Evolutionary conservation across 2,113 vertebrate genomes (phyloP).

Genomic region (Carassius auratus): DNA sequence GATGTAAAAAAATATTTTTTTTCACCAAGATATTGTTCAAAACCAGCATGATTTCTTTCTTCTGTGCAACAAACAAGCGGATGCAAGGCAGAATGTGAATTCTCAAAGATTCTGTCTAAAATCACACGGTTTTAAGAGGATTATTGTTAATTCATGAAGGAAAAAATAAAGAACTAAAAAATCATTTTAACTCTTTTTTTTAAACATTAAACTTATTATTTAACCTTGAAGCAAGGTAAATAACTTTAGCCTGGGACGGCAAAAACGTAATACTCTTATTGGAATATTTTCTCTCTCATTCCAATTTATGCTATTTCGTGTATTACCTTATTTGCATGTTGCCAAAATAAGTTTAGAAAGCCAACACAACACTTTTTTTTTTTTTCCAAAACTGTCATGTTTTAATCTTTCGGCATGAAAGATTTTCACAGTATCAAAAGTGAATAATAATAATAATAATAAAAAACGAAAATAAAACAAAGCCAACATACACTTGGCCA

Average conservation of each 20-base stretch:
- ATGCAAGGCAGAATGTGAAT: neutral
- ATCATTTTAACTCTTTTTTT: too few species aligned
- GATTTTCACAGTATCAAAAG: constrained; percentile 97
- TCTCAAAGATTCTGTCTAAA: neutral
- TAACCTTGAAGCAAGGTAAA: too few species aligned
- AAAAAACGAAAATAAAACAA: constrained; percentile 69
- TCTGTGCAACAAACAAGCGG: neutral
- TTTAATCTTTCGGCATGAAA: constrained; percentile 90
- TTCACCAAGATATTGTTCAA: neutral
- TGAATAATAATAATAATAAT: constrained; percentile 62
- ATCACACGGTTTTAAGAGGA: too few species aligned
- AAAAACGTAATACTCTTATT: too few species aligned
- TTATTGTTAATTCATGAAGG: too few species aligned
- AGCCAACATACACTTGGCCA: constrained; percentile 80
- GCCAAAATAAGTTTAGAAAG: constrained; percentile 48
- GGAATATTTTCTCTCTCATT: too few species aligned
- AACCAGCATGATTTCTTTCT: neutral
- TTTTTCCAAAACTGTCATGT: constrained; percentile 86
- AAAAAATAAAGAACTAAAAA: too few species aligned
- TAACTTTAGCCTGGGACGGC: too few species aligned
- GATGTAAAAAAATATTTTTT: neutral
- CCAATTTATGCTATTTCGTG: neutral
- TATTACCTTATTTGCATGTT: neutral
- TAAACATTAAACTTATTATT: too few species aligned
- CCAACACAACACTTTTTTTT: constrained; percentile 71